phyloP scores from a whole-genome alignment of 2,797 vertebrate genomes.

The Clarias pachynema region DNA sequence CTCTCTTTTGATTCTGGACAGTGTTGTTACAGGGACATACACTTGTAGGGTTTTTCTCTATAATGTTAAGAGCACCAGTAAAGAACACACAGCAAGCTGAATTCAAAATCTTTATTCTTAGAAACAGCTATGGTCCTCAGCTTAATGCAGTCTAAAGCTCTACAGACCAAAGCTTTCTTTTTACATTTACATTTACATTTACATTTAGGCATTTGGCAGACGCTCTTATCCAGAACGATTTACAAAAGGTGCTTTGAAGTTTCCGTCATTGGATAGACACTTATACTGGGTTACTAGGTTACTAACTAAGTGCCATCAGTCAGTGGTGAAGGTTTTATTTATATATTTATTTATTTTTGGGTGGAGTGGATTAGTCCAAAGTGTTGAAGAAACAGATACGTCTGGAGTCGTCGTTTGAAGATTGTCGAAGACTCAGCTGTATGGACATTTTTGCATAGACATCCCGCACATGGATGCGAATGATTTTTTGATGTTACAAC shows the following conservation, averaged over 20 bases:
- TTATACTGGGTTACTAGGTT: too few species aligned
- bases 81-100: neutral
- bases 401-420: too few species aligned
- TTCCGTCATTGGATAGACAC: too few species aligned
- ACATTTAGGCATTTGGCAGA: too few species aligned
- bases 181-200: neutral
- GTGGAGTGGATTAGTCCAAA: too few species aligned
- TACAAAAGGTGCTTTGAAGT: too few species aligned
- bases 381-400: too few species aligned
- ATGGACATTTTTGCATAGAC: neutral
- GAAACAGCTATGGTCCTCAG: neutral
- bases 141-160: neutral
- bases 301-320: too few species aligned
- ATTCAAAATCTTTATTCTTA: neutral
- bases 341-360: too few species aligned
- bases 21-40: neutral
- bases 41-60: neutral
- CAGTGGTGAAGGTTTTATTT: too few species aligned
- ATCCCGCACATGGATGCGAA: neutral
- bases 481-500: neutral
- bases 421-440: too few species aligned
- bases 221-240: too few species aligned
- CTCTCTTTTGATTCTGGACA: slow-evolving; percentile 5
- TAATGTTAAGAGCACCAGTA: neutral
- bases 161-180: neutral